Evolutionary conservation across 1,140 invertebrate genomes (phyloP), one percentile per base, ranked within the genome.

Genomic region (Sminthurides bifidus): DNA sequence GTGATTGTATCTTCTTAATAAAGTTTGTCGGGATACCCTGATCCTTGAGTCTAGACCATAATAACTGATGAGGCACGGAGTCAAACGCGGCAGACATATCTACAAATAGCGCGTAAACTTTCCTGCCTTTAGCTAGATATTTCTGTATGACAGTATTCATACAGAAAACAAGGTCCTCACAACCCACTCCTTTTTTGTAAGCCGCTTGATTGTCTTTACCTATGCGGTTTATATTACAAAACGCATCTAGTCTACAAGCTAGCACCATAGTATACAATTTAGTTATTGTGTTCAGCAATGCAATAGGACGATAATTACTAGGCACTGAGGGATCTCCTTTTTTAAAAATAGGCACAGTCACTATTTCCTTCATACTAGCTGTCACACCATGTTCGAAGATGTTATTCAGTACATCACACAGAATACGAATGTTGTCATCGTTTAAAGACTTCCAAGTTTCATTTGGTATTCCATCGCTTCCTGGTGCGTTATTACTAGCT

Each of bases 1-100:
- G 52, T 3, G 21, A 14, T 30, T 44, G 10, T 19, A 58, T 46
- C 3, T 46, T 38, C 17, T 44, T 29, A 27, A 58, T 52, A n/a
- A 58, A 35, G 35, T 52, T 58, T 26, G 10, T 8, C 33, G 10
- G 31, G 4, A 58, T 3, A 17, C 50, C 50, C 1, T 35, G 23
- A 4, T 10, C 6, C 24, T 21, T 29, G 2, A 58, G 31, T 35
- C 52, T 58, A 2, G 15, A n/a, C 38, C 45, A 61, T 1, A 61
- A 30, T 23, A 12, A 15, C 3, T 40, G 3, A 26, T 58, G 56
- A 3, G 54, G 14, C 5, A 61, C 37, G 1, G 43, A 35, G 31
- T 61, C 60, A 51, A 58, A 61, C 8, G 60, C 60, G 15, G 24
- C 17, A 2, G 21, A 38, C 19, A 58, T 21, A 26, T 61, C 60